Conservation (phyloP, 1,140 invertebrate genomes). For the Bradysia coprophila region DNA sequence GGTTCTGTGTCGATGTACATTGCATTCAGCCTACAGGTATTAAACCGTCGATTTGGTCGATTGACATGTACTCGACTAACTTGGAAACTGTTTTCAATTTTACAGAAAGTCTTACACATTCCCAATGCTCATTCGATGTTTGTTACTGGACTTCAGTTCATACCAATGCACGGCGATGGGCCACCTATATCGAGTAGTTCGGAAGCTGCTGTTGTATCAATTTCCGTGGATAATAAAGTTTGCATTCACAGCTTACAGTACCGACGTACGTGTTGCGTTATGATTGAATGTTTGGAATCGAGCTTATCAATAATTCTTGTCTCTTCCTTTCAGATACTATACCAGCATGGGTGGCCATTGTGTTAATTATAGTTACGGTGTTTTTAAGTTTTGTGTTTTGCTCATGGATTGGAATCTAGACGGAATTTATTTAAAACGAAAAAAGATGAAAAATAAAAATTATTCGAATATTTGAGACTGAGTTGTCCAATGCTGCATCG, state of each 20-base stretch:
- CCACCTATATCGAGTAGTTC: conserved; percentile 46
- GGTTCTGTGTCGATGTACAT: conserved; percentile 81
- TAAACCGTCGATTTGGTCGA: no score
- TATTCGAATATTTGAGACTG: no score
- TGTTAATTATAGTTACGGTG: conserved; percentile 50
- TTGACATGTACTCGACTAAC: conserved; percentile 5
- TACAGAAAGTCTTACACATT: conserved; percentile 59
- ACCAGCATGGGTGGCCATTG: conserved; percentile 55
- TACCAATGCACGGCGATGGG: conserved; percentile 46
- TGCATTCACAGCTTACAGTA: conserved; percentile 74
- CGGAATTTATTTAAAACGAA: no score
- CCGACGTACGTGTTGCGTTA: conserved; percentile 41
- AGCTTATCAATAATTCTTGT: conserved; percentile 7
- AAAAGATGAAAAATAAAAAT: no score
- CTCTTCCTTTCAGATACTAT: conserved; percentile 44
- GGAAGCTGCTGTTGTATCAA: conserved; percentile 76
- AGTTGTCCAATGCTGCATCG: no score
- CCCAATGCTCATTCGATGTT: conserved; percentile 80
- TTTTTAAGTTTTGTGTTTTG: conserved; percentile 58
- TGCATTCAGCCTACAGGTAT: conserved; percentile 78
- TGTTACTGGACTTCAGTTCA: conserved; percentile 81
- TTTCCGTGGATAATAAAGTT: conserved; percentile 87
- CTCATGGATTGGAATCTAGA: conserved; percentile 65
- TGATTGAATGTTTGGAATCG: conserved; percentile 1
- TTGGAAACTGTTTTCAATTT: not conserved